Base-by-base conservation (phyloP, 2,888 invertebrate species). In the Pachymerium ferrugineum region DNA sequence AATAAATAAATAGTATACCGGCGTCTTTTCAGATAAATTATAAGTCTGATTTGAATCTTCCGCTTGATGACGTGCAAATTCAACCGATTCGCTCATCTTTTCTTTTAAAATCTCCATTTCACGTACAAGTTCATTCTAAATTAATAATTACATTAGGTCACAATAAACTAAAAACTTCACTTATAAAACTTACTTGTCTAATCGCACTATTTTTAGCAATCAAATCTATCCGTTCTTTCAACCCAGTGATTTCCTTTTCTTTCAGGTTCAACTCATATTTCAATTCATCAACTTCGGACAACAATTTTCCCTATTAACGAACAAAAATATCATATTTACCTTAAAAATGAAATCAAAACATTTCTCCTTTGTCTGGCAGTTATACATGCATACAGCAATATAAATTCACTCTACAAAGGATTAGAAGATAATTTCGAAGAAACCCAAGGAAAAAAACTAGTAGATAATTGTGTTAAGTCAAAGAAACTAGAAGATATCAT, bases 141-240 rank as follows among this genome's bases (percentile, higher is more conserved):
- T 3, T 2, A 6, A 33, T 31, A 70, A 33, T 31, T 4, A 70
- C 16, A 70, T 6, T 19, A 31, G 31, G n/a, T 10, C n/a, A 70
- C 29, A 35, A 70, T n/a, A 70, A 14, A 12, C 22, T 28, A 1
- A 68, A 25, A 3, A 16, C 28, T 8, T 30, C n/a, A 29, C 4
- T 12, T 35, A 35, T 22, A 67, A 0, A 2, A 14, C 25, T 31
- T 25, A 72, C 72, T 12, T 72, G 72, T 72, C 31, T 38, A 10
- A 72, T 12, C 12, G 54, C 72, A 25, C 72, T 31, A 42, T 72
- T 72, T 28, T 47, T 35, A 6, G 72, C 72, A 19, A 72, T 10
- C 1, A 72, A 47, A 19, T 72, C 72, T 12, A 72, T 14, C n/a
- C 54, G 42, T 29, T 47, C 54, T 28, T 72, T 28, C 31, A 72